Conservation (phyloP, 2,888 invertebrate species). For the Tenodera sinensis region DNA sequence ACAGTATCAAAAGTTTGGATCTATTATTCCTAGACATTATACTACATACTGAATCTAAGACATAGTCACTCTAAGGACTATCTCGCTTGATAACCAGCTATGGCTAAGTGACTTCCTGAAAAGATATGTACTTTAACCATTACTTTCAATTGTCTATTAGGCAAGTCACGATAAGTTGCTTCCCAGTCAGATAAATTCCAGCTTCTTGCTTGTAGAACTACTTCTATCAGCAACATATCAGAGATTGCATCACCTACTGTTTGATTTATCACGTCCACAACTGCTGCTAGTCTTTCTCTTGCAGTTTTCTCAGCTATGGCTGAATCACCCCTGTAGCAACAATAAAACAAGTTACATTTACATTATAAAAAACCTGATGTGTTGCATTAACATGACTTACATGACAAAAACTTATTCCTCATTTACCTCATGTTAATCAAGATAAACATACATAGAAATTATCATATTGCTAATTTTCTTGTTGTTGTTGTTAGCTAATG, state of each 20-base stretch:
- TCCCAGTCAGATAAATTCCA: slow-evolving; percentile 81
- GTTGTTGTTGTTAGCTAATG: no score
- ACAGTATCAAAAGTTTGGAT: no score
- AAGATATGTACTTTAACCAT: slow-evolving; percentile 59
- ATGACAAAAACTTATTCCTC: no score
- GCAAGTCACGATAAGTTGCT: slow-evolving; percentile 76
- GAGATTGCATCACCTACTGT: slow-evolving; percentile 97
- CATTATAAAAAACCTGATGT: no score
- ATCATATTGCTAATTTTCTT: no score
- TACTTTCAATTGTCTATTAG: slow-evolving; percentile 84
- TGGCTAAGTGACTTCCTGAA: background rate
- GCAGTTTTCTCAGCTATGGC: slow-evolving; percentile 46
- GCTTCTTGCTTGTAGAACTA: slow-evolving; percentile 76
- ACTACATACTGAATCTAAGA: background rate
- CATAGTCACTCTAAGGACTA: background rate
- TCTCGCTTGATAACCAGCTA: background rate
- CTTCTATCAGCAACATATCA: slow-evolving; percentile 91
- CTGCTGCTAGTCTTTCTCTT: slow-evolving; percentile 59
- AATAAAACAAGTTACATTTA: background rate
- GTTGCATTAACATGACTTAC: no score
- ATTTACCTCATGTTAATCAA: no score
- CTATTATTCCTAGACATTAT: no score
- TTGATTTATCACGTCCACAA: slow-evolving; percentile 88
- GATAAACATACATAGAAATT: no score
- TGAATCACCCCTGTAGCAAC: background rate